Conservation (phyloP, 2,113 vertebrate genomes). For the Colaptes auratus region DNA sequence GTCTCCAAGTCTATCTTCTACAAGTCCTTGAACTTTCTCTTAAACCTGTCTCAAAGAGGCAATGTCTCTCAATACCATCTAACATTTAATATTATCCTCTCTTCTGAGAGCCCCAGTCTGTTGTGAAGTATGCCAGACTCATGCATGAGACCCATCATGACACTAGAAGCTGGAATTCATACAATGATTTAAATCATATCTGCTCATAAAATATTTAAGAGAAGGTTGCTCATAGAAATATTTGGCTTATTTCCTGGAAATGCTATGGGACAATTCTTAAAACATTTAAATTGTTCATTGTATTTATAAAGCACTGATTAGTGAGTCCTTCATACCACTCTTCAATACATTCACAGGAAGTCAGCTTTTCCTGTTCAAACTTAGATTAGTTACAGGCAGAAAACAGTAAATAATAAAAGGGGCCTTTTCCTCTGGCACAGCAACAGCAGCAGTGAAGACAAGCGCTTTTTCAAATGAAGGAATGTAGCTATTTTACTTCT, state of each 20-base stretch:
- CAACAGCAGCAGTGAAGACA: neutral
- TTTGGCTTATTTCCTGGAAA: slow-evolving; percentile 21
- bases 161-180: neutral
- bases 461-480: neutral
- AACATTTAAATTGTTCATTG: slow-evolving; percentile 2
- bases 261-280: neutral
- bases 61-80: neutral
- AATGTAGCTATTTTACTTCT: neutral
- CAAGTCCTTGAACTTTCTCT: neutral
- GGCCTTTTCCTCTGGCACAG: neutral
- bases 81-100: neutral
- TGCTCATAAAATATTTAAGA: slow-evolving; percentile 31
- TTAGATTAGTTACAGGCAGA: neutral
- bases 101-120: neutral
- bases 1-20: neutral
- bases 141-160: neutral
- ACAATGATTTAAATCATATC: neutral
- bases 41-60: neutral
- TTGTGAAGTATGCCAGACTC: neutral
- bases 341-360: neutral
- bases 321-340: neutral
- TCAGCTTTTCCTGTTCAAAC: neutral
- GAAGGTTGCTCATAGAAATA: neutral
- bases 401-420: neutral
- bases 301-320: slow-evolving; percentile 5